phyloP scores from a whole-genome alignment of 2,113 vertebrate species.

The Cryptoleucopteryx plumbea region DNA sequence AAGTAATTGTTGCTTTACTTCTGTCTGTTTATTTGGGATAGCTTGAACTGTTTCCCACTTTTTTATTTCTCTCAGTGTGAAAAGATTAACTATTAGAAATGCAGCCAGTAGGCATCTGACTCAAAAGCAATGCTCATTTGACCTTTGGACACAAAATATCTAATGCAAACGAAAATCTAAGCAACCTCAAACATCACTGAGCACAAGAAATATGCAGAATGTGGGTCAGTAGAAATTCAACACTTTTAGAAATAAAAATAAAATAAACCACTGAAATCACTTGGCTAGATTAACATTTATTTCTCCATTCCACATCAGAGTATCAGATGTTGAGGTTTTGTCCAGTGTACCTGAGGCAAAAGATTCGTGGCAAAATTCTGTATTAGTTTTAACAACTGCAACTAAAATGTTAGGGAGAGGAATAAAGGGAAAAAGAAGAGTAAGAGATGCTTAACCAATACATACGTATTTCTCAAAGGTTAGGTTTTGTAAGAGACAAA shows the following conservation, averaged over 20 bases:
- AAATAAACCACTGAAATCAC: slow-evolving; percentile 8
- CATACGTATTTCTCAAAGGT: not conserved
- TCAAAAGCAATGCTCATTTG: slow-evolving; percentile 62
- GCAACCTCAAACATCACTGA: slow-evolving; percentile 20
- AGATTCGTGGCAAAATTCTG: not conserved
- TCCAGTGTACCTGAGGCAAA: not conserved
- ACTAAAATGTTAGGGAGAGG: not conserved
- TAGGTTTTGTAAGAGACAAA: not conserved
- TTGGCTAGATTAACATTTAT: slow-evolving; percentile 34
- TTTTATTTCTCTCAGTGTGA: slow-evolving; percentile 47
- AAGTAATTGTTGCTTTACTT: slow-evolving; percentile 53
- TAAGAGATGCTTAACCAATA: not conserved
- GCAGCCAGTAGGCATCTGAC: slow-evolving; percentile 37
- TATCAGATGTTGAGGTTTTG: not conserved
- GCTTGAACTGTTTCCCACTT: not conserved
- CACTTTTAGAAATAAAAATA: slow-evolving; percentile 26
- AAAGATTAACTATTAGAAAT: slow-evolving; percentile 54
- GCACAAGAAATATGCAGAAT: slow-evolving; percentile 11
- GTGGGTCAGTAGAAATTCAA: not conserved
- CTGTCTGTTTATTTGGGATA: slow-evolving; percentile 59
- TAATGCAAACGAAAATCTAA: slow-evolving; percentile 55
- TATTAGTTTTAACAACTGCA: not conserved
- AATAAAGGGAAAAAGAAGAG: not conserved
- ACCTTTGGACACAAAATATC: slow-evolving; percentile 44
- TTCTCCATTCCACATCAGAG: slow-evolving; percentile 2